phyloP scores from a whole-genome alignment of 2,113 vertebrate species.

The Oxyura jamaicensis region DNA sequence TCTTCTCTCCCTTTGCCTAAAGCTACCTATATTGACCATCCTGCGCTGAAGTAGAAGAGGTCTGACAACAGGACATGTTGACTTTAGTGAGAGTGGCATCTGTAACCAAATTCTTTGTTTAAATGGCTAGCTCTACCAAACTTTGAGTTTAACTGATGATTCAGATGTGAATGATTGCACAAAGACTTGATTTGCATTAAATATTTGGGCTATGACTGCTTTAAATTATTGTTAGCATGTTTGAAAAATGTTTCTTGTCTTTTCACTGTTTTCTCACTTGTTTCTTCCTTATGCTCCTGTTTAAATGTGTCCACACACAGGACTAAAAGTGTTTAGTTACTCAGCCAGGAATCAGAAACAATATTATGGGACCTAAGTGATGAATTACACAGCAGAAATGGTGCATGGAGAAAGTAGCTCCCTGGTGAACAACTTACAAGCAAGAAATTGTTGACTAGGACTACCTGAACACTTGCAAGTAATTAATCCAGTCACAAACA shows the following conservation, averaged over 20 bases:
- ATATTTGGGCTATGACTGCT: background rate
- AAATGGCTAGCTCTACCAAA: background rate
- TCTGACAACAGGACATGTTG: background rate
- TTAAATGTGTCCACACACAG: background rate
- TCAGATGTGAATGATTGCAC: background rate
- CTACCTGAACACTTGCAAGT: conserved; percentile 24
- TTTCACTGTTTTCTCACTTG: background rate
- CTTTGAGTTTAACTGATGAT: background rate
- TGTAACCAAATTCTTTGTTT: background rate
- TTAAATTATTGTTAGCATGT: background rate
- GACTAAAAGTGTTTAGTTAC: background rate
- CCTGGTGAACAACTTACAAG: conserved; percentile 41
- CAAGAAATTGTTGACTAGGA: conserved; percentile 12
- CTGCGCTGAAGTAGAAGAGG: background rate
- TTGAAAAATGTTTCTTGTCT: background rate
- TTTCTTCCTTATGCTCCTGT: background rate
- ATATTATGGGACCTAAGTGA: conserved; percentile 18
- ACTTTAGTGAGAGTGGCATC: background rate
- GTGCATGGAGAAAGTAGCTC: conserved; percentile 37
- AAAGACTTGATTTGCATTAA: background rate
- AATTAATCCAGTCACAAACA: conserved; percentile 56
- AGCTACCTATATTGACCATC: background rate
- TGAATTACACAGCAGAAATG: conserved; percentile 42
- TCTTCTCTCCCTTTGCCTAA: background rate
- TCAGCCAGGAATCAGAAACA: conserved; percentile 44